Evolutionary conservation across 2,797 vertebrate genomes (phyloP).

Genomic region (Notamacropus eugenii): DNA sequence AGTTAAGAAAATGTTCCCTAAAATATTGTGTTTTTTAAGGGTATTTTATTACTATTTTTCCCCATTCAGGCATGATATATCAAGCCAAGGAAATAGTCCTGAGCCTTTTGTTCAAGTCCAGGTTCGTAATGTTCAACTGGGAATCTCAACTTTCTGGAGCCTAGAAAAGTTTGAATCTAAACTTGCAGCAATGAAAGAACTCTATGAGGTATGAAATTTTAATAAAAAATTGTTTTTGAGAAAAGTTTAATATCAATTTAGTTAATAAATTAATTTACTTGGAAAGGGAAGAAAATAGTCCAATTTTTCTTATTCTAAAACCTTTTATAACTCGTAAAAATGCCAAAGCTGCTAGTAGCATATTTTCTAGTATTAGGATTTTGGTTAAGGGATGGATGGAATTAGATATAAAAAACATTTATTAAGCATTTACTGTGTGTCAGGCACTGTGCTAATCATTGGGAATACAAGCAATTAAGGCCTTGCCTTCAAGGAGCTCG

Average conservation of each 20-base stretch:
- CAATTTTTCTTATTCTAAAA: neutral
- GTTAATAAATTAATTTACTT: neutral
- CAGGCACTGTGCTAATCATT: neutral
- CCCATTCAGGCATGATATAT: constrained; percentile 87
- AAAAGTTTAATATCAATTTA: neutral
- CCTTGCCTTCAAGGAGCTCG: neutral
- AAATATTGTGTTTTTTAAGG: neutral
- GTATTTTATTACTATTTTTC: neutral
- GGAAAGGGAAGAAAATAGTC: neutral
- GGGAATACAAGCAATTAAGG: neutral
- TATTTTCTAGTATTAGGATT: neutral
- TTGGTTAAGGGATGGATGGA: neutral
- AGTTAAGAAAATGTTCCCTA: neutral
- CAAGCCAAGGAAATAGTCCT: constrained; percentile 77
- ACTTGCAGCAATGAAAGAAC: constrained; percentile 93
- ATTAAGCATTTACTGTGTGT: neutral
- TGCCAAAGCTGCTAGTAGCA: neutral
- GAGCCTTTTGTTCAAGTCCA: constrained; percentile 87
- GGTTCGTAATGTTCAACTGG: constrained; percentile 92
- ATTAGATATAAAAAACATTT: neutral
- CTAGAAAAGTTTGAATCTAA: constrained; percentile 96
- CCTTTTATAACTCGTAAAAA: neutral
- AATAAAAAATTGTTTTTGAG: neutral
- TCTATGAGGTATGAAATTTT: constrained; percentile 89
- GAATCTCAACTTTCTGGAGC: constrained; percentile 94